These are phyloP conservation scores for Spodoptera frugiperda DNA, from an alignment of 1,140 invertebrate genomes.

Conservation along the genomic window DNA sequence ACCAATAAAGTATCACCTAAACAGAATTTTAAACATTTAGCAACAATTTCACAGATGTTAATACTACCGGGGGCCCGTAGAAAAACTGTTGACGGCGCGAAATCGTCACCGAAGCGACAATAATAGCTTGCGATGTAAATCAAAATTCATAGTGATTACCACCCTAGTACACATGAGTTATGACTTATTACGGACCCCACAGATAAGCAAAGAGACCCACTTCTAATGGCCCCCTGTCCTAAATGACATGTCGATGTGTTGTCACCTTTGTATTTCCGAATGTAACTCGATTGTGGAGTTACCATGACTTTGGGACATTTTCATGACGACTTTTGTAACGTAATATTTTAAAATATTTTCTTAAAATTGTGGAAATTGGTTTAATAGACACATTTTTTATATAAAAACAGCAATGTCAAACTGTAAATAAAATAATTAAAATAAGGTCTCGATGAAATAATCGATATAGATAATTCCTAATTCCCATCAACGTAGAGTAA, in stretches of 20 bases:
- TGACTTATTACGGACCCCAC: slow-evolving; percentile 72
- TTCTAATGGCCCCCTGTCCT: slow-evolving; percentile 74
- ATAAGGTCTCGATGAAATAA: no score
- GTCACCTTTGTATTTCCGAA: slow-evolving; percentile 73
- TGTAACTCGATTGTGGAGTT: slow-evolving; percentile 58
- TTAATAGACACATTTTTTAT: no score
- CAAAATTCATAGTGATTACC: slow-evolving; percentile 72
- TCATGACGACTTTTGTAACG: background rate
- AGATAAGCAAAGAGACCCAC: slow-evolving; percentile 50
- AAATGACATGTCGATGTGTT: slow-evolving; percentile 80
- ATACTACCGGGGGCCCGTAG: slow-evolving; percentile 42
- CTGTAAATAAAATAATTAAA: no score
- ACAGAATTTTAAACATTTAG: slow-evolving; percentile 55
- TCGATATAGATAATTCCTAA: no score
- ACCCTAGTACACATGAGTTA: slow-evolving; percentile 80
- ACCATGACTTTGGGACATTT: slow-evolving; percentile 55
- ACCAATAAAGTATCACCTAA: background rate
- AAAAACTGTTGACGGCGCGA: slow-evolving; percentile 62
- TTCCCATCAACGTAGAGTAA: no score
- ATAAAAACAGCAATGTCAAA: no score
- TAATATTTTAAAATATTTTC: no score
- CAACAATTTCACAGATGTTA: slow-evolving; percentile 76
- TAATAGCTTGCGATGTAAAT: slow-evolving; percentile 75
- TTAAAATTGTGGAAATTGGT: no score
- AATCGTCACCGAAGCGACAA: slow-evolving; percentile 66